Evolutionary conservation across 2,113 vertebrate genomes (phyloP).

Genomic region (Tenrec ecaudatus): DNA sequence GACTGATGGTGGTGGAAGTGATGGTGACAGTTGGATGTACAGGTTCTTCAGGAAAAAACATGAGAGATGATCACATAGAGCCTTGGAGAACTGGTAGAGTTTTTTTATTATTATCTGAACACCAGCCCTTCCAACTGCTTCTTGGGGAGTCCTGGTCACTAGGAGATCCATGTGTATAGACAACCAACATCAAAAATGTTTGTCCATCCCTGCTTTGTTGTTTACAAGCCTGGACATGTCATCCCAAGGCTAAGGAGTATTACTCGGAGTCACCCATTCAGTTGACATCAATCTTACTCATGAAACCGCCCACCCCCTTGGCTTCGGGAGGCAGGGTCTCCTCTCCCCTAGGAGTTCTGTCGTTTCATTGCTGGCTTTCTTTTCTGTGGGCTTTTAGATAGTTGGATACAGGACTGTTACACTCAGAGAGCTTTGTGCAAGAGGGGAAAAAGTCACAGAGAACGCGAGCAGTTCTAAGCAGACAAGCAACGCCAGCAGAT

Average conservation of each 20-base stretch:
- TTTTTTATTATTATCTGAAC: background rate
- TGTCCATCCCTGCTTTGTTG: background rate
- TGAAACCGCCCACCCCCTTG: conserved; percentile 9
- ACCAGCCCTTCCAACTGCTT: background rate
- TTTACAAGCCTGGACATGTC: conserved; percentile 9
- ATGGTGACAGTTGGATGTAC: background rate
- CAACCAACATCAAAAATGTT: background rate
- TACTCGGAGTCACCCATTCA: conserved; percentile 11
- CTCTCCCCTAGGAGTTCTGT: background rate
- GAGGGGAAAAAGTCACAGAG: background rate
- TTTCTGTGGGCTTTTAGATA: background rate
- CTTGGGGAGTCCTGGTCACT: background rate
- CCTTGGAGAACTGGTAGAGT: background rate
- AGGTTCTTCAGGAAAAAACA: background rate
- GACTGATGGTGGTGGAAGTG: background rate
- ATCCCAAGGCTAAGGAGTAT: conserved; percentile 1
- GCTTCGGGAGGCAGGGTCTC: background rate
- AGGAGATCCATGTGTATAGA: background rate
- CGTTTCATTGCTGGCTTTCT: background rate
- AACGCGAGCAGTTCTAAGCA: background rate
- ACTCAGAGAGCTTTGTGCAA: background rate
- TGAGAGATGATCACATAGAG: conserved; percentile 22
- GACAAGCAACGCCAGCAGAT: background rate
- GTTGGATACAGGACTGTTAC: background rate
- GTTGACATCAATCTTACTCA: background rate